A percentile compares a stretch with the other conserved stretches of the same genome.
phyloP scores from a whole-genome alignment of 2,797 vertebrate species.

The Heteromormyrus szaboi region DNA sequence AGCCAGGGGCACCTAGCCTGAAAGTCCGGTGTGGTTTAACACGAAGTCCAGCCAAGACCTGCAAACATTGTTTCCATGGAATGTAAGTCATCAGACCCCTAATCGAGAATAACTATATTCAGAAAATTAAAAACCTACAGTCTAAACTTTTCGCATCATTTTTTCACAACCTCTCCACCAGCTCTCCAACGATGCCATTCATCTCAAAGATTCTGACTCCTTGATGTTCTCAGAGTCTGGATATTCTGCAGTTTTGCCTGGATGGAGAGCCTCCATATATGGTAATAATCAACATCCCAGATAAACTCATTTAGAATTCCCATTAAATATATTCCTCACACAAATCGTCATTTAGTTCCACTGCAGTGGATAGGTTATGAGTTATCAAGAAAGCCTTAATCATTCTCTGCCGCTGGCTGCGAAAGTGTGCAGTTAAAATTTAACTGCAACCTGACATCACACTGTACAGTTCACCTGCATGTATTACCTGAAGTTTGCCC shows the following conservation, averaged over 20 bases:
- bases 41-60: neutral
- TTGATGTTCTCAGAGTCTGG: neutral
- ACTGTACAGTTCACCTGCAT: neutral
- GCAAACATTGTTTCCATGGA: neutral
- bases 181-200: neutral
- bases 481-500: neutral
- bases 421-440: neutral
- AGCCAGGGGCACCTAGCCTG: too few relatives aligned
- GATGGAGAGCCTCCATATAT: neutral
- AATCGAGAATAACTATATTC: neutral
- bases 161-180: neutral
- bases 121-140: neutral
- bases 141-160: neutral
- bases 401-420: neutral
- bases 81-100: neutral
- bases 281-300: neutral
- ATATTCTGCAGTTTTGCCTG: neutral
- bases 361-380: neutral
- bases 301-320: neutral
- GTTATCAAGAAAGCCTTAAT: neutral
- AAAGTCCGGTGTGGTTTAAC: neutral
- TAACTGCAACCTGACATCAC: neutral
- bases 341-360: neutral
- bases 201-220: neutral
- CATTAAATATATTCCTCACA: neutral